Evolutionary conservation across 1,140 invertebrate species (phyloP).

Genomic region (Drosophila persimilis): DNA sequence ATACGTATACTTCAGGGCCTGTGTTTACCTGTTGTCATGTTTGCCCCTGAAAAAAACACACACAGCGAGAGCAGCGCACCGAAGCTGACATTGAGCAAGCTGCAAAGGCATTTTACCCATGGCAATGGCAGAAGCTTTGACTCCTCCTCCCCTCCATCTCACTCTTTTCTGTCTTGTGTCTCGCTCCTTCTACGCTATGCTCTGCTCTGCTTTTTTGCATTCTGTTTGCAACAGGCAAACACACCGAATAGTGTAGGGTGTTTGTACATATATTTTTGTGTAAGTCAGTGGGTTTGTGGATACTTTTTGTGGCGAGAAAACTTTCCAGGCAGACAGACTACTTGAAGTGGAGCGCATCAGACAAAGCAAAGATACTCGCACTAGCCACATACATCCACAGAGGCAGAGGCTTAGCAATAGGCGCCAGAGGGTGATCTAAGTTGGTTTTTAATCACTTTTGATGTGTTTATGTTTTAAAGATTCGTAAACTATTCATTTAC

Average conservation of each 20-base stretch:
- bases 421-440: too few relatives aligned
- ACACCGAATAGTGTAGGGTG: conserved; percentile 16
- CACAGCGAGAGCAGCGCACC: conserved; percentile 15
- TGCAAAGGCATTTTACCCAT: conserved; percentile 52
- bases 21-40: conserved; percentile 54
- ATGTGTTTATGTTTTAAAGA: too few relatives aligned
- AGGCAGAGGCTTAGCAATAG: conserved; percentile 24
- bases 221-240: conserved; percentile 51
- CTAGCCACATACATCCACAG: conserved; percentile 33
- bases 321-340: conserved; percentile 54
- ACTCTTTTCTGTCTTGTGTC: too few relatives aligned
- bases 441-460: too few relatives aligned
- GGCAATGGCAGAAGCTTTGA: not conserved
- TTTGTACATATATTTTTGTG: conserved; percentile 36
- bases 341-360: conserved; percentile 32
- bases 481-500: too few relatives aligned
- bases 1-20: not conserved
- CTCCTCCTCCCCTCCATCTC: conserved; percentile 3
- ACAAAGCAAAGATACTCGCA: conserved; percentile 22
- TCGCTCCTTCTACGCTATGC: not conserved
- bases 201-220: conserved; percentile 27
- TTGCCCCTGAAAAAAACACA: conserved; percentile 49
- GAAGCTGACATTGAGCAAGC: conserved; percentile 54
- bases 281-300: conserved; percentile 35
- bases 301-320: conserved; percentile 49